Evolutionary conservation across 2,888 invertebrate genomes (phyloP).

Genomic region (Priocnemis perturbator): DNA sequence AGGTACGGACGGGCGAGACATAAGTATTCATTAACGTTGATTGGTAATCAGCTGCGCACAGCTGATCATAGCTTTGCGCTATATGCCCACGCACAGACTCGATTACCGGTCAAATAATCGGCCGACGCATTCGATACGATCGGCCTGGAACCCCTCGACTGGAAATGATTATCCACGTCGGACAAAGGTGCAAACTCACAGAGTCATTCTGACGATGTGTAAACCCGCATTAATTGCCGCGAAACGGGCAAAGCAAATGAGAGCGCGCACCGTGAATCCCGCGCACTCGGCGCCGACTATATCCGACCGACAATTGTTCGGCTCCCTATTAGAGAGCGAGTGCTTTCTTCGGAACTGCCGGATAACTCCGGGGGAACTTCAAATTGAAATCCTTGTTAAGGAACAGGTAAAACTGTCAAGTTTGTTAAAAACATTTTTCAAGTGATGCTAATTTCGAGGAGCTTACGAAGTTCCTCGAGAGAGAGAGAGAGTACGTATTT

Average conservation of each 20-base stretch:
- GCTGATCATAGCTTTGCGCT: constrained; percentile 37
- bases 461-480: too few relatives aligned
- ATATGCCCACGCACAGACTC: constrained; percentile 24
- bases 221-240: constrained; percentile 37
- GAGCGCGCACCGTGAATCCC: neutral
- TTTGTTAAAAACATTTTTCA: too few relatives aligned
- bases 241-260: constrained; percentile 22
- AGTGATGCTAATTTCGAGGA: too few relatives aligned
- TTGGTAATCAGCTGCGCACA: constrained; percentile 38
- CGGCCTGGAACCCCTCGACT: constrained; percentile 28
- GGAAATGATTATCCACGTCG: constrained; percentile 44
- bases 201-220: constrained; percentile 31
- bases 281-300: too few relatives aligned
- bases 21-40: constrained; percentile 43
- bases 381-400: too few relatives aligned
- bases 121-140: constrained; percentile 17
- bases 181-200: constrained; percentile 45
- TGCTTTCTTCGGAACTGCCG: too few relatives aligned
- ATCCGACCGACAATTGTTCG: too few relatives aligned
- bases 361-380: too few relatives aligned
- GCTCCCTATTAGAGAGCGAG: too few relatives aligned
- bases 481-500: too few relatives aligned
- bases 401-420: too few relatives aligned
- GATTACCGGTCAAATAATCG: constrained; percentile 39
- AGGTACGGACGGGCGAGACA: too few relatives aligned